These are phyloP conservation scores for Craniophora ligustri DNA, from an alignment of 2,888 invertebrate genomes.

Conservation along the genomic window DNA sequence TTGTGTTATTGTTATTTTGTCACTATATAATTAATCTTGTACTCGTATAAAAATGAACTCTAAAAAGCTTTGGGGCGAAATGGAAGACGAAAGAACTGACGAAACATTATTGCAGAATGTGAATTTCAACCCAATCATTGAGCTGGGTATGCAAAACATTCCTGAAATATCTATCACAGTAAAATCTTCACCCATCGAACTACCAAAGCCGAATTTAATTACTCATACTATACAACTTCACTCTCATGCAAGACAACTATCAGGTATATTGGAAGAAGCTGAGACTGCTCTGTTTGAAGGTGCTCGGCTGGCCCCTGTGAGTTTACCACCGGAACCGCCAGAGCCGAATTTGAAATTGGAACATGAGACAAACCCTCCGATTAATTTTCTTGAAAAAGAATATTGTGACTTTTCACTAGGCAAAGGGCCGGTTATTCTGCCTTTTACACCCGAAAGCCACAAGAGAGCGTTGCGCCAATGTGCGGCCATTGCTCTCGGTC, in stretches of 20 bases:
- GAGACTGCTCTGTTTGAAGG: slow-evolving; percentile 77
- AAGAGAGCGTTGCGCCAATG: slow-evolving; percentile 80
- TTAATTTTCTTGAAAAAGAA: slow-evolving; percentile 79
- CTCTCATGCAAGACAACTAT: slow-evolving; percentile 73
- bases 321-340: slow-evolving; percentile 74
- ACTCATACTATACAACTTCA: slow-evolving; percentile 84
- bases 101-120: slow-evolving; percentile 78
- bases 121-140: slow-evolving; percentile 85
- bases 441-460: slow-evolving; percentile 84
- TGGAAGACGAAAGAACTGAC: slow-evolving; percentile 74
- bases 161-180: slow-evolving; percentile 84
- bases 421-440: slow-evolving; percentile 76
- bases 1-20: neutral
- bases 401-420: slow-evolving; percentile 84
- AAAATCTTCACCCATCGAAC: slow-evolving; percentile 81
- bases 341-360: slow-evolving; percentile 72
- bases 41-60: slow-evolving; percentile 60
- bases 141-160: slow-evolving; percentile 85
- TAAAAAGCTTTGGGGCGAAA: slow-evolving; percentile 81
- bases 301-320: slow-evolving; percentile 70
- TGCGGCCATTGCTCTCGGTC: slow-evolving; percentile 82
- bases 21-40: neutral
- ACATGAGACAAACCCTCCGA: slow-evolving; percentile 74
- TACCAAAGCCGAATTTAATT: slow-evolving; percentile 81
- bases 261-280: slow-evolving; percentile 75